These are phyloP conservation scores for Lycia hirtaria DNA, from an alignment of 2,888 invertebrate species.

Conservation along the genomic window DNA sequence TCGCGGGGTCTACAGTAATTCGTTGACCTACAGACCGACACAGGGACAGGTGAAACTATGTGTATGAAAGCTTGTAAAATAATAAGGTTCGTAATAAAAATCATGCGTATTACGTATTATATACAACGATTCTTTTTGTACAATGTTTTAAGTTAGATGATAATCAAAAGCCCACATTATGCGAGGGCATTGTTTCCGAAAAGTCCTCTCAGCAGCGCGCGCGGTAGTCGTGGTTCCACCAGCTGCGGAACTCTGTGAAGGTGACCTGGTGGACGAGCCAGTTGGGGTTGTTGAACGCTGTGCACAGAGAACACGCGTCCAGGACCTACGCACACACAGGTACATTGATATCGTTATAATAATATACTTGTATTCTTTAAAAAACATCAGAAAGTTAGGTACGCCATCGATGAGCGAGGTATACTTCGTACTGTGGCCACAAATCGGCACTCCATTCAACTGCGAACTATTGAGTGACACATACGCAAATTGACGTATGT, in stretches of 20 bases:
- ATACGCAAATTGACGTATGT: no score
- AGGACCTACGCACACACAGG: conserved; percentile 36
- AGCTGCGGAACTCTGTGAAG: conserved; percentile 56
- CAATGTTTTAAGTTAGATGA: neutral
- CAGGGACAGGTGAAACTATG: no score
- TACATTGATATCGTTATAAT: neutral
- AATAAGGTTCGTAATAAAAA: no score
- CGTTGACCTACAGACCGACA: neutral
- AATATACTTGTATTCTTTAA: no score
- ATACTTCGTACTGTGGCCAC: no score
- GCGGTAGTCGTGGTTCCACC: conserved; percentile 64
- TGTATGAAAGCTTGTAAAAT: no score
- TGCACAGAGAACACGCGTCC: conserved; percentile 61
- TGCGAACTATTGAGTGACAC: no score
- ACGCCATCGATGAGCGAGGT: no score
- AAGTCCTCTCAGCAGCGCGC: conserved; percentile 40
- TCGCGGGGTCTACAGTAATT: no score
- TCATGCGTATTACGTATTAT: neutral
- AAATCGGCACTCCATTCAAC: no score
- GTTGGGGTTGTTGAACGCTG: conserved; percentile 54
- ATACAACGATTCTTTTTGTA: neutral
- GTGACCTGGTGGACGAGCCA: conserved; percentile 49
- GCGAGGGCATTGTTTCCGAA: neutral
- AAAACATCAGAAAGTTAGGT: no score
- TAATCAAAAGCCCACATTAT: neutral